Conservation (phyloP, 1,140 invertebrate genomes). For the Pseudomyrmex sp. region DNA sequence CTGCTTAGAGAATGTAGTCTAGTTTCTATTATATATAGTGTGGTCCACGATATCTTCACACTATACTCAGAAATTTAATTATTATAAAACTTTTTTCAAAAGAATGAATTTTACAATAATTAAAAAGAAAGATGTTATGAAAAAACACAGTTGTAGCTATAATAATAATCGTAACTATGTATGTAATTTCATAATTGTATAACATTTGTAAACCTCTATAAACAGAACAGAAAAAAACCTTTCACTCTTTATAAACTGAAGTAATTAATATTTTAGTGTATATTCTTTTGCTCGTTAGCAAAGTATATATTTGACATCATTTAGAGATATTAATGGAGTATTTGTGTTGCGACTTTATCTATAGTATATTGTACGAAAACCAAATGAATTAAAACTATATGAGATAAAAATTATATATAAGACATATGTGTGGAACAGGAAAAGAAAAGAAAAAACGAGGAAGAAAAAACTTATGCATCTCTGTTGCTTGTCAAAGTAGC, state of each 20-base stretch:
- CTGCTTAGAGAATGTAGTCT: slow-evolving; percentile 77
- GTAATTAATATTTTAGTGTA: slow-evolving; percentile 16
- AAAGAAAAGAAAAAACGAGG: neutral
- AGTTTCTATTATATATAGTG: slow-evolving; percentile 50
- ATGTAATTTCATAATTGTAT: slow-evolving; percentile 23
- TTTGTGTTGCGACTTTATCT: neutral
- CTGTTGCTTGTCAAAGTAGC: slow-evolving; percentile 60
- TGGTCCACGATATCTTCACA: slow-evolving; percentile 25
- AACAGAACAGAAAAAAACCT: neutral
- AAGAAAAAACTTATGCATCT: slow-evolving; percentile 41
- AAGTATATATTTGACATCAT: neutral
- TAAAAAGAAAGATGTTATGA: too few relatives aligned
- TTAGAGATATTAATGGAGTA: neutral
- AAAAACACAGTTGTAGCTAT: too few relatives aligned
- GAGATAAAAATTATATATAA: slow-evolving; percentile 13
- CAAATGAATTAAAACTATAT: neutral
- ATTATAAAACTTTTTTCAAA: neutral
- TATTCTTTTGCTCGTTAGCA: neutral
- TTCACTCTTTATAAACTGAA: neutral
- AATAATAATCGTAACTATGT: neutral
- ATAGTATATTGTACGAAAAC: slow-evolving; percentile 8
- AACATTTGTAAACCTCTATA: slow-evolving; percentile 13
- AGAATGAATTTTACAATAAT: too few relatives aligned
- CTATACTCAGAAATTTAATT: neutral
- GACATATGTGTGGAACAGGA: slow-evolving; percentile 12